These are phyloP conservation scores for Eira barbara DNA, from an alignment of 2,113 vertebrate genomes.

Conservation along the genomic window DNA sequence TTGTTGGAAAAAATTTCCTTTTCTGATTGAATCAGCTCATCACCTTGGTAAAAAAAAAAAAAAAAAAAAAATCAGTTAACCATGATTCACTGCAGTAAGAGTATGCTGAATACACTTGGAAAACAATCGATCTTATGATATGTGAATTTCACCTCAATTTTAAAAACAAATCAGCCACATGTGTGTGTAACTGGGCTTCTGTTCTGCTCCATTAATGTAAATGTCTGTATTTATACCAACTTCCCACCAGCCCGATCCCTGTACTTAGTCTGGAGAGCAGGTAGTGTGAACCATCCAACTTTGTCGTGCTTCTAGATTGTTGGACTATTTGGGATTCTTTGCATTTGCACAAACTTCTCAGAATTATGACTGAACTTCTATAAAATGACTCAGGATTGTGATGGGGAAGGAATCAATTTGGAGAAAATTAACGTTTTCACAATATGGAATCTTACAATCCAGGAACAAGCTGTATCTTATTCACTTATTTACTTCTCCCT, in stretches of 20 bases:
- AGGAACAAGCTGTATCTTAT: not conserved
- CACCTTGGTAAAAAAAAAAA: not conserved
- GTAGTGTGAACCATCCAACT: not conserved
- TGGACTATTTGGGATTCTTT: not conserved
- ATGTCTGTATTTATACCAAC: no score
- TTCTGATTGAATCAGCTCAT: not conserved
- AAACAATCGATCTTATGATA: not conserved
- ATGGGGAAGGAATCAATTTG: not conserved
- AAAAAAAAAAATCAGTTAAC: not conserved
- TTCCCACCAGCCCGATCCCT: no score
- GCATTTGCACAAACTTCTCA: not conserved
- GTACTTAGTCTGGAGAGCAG: accelerated
- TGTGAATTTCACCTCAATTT: not conserved
- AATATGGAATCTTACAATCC: not conserved
- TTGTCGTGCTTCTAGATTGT: accelerated
- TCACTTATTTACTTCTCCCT: no score
- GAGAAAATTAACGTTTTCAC: not conserved
- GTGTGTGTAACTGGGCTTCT: not conserved
- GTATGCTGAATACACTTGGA: not conserved
- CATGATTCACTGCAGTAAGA: accelerated
- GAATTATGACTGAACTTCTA: not conserved
- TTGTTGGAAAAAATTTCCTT: not conserved
- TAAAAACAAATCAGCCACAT: not conserved
- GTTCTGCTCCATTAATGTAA: not conserved
- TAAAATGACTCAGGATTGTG: not conserved